phyloP scores from a whole-genome alignment of 2,113 vertebrate species.

The Cyrtonyx montezumae region DNA sequence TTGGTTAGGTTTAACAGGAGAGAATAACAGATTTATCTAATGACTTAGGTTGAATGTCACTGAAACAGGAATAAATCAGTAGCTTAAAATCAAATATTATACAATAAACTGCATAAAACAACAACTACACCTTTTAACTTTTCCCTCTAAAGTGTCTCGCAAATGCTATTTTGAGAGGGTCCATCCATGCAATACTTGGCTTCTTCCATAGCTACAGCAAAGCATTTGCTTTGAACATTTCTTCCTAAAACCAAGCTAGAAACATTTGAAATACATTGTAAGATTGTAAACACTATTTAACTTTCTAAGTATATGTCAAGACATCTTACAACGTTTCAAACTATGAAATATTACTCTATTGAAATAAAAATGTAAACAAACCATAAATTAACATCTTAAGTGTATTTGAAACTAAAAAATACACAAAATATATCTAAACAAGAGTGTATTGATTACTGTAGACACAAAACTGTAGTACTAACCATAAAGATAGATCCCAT shows the following conservation, averaged over 20 bases:
- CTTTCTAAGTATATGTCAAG: neutral
- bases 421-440: neutral
- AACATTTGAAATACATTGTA: neutral
- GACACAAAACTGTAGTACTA: neutral
- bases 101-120: neutral
- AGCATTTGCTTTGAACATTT: neutral
- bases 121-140: accelerated
- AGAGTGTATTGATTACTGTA: neutral
- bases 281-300: neutral
- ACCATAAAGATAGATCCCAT: neutral
- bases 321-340: neutral
- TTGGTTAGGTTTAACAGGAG: neutral
- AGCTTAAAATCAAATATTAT: neutral
- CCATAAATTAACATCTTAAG: neutral
- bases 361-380: neutral
- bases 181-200: neutral
- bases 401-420: constrained; percentile 30
- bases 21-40: neutral
- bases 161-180: neutral
- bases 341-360: neutral
- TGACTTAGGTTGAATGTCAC: neutral
- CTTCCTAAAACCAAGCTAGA: neutral
- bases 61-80: neutral
- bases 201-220: neutral
- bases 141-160: neutral